Conservation (phyloP, 2,888 invertebrate species). For the Morpho deidamia region DNA sequence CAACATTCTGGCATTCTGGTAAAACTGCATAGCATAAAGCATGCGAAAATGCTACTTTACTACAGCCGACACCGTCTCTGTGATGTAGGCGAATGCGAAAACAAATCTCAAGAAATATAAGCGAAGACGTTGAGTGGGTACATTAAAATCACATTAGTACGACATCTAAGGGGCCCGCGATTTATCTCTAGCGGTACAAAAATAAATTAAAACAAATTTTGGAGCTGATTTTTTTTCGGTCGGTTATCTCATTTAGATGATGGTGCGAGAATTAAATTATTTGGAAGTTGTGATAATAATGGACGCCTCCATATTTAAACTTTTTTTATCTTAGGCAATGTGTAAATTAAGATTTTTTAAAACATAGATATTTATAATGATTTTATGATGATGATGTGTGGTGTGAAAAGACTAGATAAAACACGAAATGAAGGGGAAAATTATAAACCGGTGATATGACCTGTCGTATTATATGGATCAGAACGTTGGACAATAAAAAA, state of each 20-base stretch:
- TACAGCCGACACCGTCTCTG: neutral
- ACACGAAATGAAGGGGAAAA: too few species aligned
- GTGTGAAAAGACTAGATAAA: too few species aligned
- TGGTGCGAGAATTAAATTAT: slow-evolving; percentile 61
- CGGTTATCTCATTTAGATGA: slow-evolving; percentile 49
- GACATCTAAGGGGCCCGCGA: slow-evolving; percentile 57
- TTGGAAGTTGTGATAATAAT: slow-evolving; percentile 60
- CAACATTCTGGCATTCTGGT: too few species aligned
- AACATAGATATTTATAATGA: neutral
- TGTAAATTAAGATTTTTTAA: neutral
- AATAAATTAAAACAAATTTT: slow-evolving; percentile 62
- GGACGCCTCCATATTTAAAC: neutral
- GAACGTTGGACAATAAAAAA: too few species aligned
- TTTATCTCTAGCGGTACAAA: slow-evolving; percentile 62
- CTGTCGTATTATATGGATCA: too few species aligned
- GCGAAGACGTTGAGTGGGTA: slow-evolving; percentile 60
- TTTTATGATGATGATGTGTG: neutral
- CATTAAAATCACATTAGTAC: slow-evolving; percentile 78
- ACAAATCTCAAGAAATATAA: slow-evolving; percentile 60
- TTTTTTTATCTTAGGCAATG: neutral
- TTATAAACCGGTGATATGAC: too few species aligned
- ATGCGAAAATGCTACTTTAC: too few species aligned
- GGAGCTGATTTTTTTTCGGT: slow-evolving; percentile 29
- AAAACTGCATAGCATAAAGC: too few species aligned
- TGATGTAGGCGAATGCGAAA: slow-evolving; percentile 27